Conservation (phyloP, 2,113 vertebrate genomes). For the Bubalus kerabau region DNA sequence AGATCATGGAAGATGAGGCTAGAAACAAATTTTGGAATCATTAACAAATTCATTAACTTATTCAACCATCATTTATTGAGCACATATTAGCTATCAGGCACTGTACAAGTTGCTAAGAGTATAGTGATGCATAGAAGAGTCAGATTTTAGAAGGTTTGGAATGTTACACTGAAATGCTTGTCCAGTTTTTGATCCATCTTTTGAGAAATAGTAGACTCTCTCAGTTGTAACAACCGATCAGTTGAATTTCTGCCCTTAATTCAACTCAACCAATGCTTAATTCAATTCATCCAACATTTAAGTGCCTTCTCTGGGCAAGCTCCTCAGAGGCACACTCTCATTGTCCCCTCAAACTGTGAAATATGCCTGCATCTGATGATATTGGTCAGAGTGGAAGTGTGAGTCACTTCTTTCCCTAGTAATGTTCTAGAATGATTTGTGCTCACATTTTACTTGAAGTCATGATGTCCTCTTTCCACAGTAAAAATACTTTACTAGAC, state of each 20-base stretch:
- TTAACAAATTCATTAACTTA: background rate
- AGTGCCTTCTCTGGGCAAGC: background rate
- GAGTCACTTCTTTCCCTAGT: background rate
- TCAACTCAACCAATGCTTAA: background rate
- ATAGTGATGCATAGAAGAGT: background rate
- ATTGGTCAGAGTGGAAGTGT: background rate
- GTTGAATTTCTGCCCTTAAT: background rate
- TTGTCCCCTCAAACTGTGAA: background rate
- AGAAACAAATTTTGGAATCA: background rate
- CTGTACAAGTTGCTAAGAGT: background rate
- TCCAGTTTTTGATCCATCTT: background rate
- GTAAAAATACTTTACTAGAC: background rate
- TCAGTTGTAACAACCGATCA: background rate
- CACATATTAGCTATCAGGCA: background rate
- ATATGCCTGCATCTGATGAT: background rate
- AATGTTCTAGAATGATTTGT: constrained; percentile 3
- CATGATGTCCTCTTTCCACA: constrained; percentile 1
- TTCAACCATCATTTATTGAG: background rate
- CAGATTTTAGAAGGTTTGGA: background rate
- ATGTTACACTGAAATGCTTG: background rate
- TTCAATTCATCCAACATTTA: background rate
- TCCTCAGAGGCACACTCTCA: background rate
- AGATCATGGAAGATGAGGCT: background rate
- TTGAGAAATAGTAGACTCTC: background rate
- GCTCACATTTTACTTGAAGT: background rate